phyloP scores from a whole-genome alignment of 2,113 vertebrate species.

The Lepisosteus osseus region DNA sequence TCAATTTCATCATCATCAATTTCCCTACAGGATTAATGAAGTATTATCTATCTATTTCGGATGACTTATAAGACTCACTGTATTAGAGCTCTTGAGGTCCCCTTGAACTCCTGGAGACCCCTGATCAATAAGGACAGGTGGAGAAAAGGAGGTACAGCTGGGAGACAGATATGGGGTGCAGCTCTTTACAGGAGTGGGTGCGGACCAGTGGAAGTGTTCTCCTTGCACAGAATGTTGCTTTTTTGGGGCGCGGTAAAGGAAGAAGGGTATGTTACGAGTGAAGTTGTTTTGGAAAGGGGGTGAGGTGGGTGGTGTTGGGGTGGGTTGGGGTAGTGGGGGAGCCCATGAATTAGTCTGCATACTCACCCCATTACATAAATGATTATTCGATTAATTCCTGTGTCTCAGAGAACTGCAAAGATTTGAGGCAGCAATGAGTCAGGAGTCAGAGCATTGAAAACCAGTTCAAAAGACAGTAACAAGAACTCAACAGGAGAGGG shows the following conservation, averaged over 20 bases:
- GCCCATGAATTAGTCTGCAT: slow-evolving; percentile 57
- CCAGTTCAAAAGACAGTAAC: slow-evolving; percentile 21
- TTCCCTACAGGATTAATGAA: too few relatives aligned
- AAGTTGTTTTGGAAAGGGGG: too few relatives aligned
- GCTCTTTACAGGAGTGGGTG: slow-evolving; percentile 4
- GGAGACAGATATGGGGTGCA: slow-evolving; percentile 6
- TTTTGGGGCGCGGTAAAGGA: too few relatives aligned
- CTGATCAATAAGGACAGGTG: background rate
- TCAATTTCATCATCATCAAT: too few relatives aligned
- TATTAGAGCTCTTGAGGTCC: too few relatives aligned
- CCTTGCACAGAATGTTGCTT: too few relatives aligned
- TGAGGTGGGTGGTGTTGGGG: too few relatives aligned
- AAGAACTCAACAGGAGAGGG: slow-evolving; percentile 30
- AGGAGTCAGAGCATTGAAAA: slow-evolving; percentile 30
- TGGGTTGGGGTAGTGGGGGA: slow-evolving; percentile 18
- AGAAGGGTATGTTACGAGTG: too few relatives aligned
- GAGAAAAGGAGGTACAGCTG: background rate
- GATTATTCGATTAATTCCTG: slow-evolving; percentile 77
- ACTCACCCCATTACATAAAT: slow-evolving; percentile 64
- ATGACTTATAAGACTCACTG: too few relatives aligned
- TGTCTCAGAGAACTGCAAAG: slow-evolving; percentile 76
- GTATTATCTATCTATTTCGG: too few relatives aligned
- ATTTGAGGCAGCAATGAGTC: slow-evolving; percentile 64
- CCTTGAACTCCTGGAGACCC: too few relatives aligned
- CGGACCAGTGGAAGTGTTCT: slow-evolving; percentile 16